Evolutionary conservation across 2,113 vertebrate species (phyloP).

Genomic region (Corythoichthys intestinalis): DNA sequence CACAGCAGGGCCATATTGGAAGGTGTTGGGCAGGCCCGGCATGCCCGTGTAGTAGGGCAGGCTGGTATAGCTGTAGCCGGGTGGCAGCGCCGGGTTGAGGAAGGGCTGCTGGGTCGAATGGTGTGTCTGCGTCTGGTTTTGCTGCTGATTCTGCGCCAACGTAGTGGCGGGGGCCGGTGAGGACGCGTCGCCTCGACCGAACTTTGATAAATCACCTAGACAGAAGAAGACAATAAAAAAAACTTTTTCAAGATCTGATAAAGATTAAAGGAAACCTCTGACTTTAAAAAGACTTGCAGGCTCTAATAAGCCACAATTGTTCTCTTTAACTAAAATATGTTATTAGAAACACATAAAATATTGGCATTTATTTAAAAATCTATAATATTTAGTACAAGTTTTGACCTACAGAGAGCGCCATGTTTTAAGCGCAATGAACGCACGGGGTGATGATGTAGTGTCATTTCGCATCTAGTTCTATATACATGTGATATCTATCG

Average conservation of each 20-base stretch:
- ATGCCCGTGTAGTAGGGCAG: constrained; percentile 98
- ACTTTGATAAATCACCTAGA: constrained; percentile 89
- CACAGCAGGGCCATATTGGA: constrained; percentile 96
- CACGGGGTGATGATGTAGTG: too few species aligned
- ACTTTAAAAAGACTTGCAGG: too few species aligned
- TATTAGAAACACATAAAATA: too few species aligned
- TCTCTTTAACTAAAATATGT: too few species aligned
- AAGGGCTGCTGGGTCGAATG: constrained; percentile 96
- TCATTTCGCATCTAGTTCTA: too few species aligned
- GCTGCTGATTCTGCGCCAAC: constrained; percentile 86
- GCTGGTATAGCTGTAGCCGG: constrained; percentile 98
- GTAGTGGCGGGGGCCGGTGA: constrained; percentile 92
- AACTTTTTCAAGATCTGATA: not conserved
- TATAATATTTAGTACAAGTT: too few species aligned
- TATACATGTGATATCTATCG: too few species aligned
- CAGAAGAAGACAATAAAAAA: not conserved
- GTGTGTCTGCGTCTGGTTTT: constrained; percentile 93
- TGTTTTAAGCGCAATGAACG: too few species aligned
- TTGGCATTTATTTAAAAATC: too few species aligned
- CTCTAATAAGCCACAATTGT: too few species aligned
- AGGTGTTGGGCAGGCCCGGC: constrained; percentile 94
- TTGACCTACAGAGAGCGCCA: too few species aligned
- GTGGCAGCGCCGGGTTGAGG: constrained; percentile 92
- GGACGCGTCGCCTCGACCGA: constrained; percentile 90
- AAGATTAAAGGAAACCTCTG: too few species aligned